Base-by-base conservation (phyloP, 2,888 invertebrate species). In the Perithous albicinctus region DNA sequence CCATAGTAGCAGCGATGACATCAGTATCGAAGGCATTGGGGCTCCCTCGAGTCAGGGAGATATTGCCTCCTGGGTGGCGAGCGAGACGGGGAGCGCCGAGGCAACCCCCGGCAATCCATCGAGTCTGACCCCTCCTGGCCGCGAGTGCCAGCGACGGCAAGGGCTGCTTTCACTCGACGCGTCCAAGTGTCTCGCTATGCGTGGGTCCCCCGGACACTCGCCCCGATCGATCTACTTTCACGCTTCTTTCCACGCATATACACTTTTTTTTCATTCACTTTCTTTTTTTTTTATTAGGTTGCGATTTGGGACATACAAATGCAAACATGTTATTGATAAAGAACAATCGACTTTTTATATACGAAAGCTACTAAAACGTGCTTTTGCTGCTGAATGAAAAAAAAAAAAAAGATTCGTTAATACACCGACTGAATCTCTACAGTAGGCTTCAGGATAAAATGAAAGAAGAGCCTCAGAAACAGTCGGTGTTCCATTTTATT, bases 41-140 rank as follows among this genome's bases (percentile, higher is more conserved):
- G 64, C 80, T 80, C 82, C 83, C 85, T 83, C 69, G 75, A 78
- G 78, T 82, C 84, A 70, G 51, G 69, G 82, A 79, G 59, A 79
- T n/a, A n/a, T 81, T 77, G 80, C 80, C 78, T 73, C 80, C 73
- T 56, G 77, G 63, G 67, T 77, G 70, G 67, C 61, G 72, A 46
- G 46, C 35, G 59, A 67, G 59, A 67, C 66, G 51, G 35, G 73
- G 59, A 54, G 63, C 66, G 75, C 74, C 75, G 78, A 54, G 78
- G 79, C 83, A 85, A 84, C 84, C 84, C 85, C 84, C 83, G 76
- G 83, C 78, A 81, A 85, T 84, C 83, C 78, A 84, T 75, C 82
- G 82, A 78, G 76, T 74, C 84, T 81, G 85, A 82, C 81, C 84
- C 84, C 85, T 85, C 85, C 79, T 84, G 84, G 80, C 82, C 83